phyloP scores from a whole-genome alignment of 2,113 vertebrate genomes.

The Acrocephalus kingi region DNA sequence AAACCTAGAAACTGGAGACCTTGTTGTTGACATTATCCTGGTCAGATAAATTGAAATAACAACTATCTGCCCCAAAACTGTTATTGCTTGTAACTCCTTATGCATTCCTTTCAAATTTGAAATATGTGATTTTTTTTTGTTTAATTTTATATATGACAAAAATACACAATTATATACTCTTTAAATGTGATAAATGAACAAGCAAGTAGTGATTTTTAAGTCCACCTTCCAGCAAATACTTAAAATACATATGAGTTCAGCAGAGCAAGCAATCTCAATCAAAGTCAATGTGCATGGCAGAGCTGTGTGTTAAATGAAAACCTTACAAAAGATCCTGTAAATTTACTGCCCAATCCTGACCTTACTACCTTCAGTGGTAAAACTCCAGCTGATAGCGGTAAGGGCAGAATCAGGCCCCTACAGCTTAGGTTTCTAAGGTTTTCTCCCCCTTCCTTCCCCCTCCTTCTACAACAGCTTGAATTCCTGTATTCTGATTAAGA shows the following conservation, averaged over 20 bases:
- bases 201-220: neutral
- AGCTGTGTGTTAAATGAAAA: neutral
- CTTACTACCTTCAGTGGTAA: neutral
- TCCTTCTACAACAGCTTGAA: constrained; percentile 73
- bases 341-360: neutral
- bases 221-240: neutral
- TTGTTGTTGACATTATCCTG: neutral
- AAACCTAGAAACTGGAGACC: neutral
- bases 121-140: neutral
- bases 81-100: neutral
- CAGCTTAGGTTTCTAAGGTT: constrained; percentile 56
- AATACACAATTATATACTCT: neutral
- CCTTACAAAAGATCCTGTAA: neutral
- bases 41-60: constrained; percentile 42
- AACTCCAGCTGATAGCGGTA: neutral
- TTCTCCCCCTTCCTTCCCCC: constrained; percentile 25
- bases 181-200: neutral
- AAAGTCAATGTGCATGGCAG: neutral
- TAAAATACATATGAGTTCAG: neutral
- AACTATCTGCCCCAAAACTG: neutral
- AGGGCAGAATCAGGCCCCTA: constrained; percentile 22
- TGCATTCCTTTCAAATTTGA: neutral
- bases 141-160: neutral
- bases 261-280: neutral
- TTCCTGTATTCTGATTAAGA: constrained; percentile 82